Evolutionary conservation across 2,113 vertebrate genomes (phyloP), one percentile per base, ranked within the genome.

Genomic region (Coracopsis vasa): DNA sequence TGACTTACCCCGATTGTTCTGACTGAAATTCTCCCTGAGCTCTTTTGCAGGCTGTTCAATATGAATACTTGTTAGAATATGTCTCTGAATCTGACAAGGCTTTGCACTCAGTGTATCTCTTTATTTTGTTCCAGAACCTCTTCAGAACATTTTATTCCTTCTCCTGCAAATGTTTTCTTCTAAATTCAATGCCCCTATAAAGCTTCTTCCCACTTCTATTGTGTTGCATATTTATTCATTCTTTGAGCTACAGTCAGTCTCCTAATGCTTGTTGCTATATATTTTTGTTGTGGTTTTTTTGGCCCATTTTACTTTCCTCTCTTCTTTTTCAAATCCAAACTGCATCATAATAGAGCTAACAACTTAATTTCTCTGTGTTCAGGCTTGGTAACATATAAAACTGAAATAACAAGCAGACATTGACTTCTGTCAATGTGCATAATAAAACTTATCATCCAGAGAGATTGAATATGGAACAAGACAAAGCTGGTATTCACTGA

Each of bases 261-360:
- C 48, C 31, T n/a, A 83, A 47, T 74, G 64, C 42, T 91, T 86
- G 50, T 83, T 7, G 2, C 62, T 83, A n/a, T 29, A 50, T 47
- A 67, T 84, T 86, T 86, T 86, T 92, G 29, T 71, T 86, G 51
- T 58, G n/a, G 2, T 12, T 87, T 86, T 85, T 91, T 82, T 69
- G 51, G 48, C 25, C 48, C 11, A 35, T 91, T 95, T 90, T 86
- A 23, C 48, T 85, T 83, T 83, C 28, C 37, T 77, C 19, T 78
- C 39, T 75, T 54, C 56, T 56, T 80, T 95, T 90, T 80, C 39
- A 71, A 64, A 78, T 81, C 60, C 45, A 88, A 65, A 90, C 65
- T 60, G 56, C 69, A 89, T 80, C 94, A 93, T 90, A 96, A 95
- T 93, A 90, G 79, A 88, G 42, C 85, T 95, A 94, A 94, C 88